Conservation (phyloP, 2,797 vertebrate genomes). For the Pygocentrus nattereri region DNA sequence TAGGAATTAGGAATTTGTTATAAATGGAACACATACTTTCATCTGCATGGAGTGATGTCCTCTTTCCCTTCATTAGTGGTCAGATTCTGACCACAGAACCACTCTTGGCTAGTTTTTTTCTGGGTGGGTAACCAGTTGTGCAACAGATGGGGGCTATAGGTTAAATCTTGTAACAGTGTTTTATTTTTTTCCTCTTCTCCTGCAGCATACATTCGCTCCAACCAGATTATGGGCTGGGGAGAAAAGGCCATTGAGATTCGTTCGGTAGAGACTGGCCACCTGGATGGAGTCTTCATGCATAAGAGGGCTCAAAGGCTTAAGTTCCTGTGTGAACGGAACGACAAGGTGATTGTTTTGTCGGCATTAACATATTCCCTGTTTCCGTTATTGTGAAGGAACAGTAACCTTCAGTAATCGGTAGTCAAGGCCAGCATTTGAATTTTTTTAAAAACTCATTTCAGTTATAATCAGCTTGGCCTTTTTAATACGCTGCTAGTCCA, state of each 20-base stretch:
- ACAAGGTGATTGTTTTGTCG: conserved; percentile 79
- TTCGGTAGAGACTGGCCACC: conserved; percentile 89
- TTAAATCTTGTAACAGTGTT: neutral
- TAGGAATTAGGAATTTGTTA: too few species aligned
- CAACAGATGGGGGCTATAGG: neutral
- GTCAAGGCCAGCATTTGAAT: too few species aligned
- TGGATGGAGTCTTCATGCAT: conserved; percentile 94
- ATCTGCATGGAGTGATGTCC: too few species aligned
- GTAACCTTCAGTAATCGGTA: too few species aligned
- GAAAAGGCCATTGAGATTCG: conserved; percentile 93
- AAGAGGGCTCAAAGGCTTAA: conserved; percentile 92
- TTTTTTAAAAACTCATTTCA: too few species aligned
- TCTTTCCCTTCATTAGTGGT: too few species aligned
- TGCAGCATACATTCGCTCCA: conserved; percentile 89
- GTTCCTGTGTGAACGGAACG: conserved; percentile 90
- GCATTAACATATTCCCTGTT: neutral
- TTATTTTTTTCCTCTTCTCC: conserved; percentile 8
- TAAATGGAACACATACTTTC: too few species aligned
- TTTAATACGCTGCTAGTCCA: too few species aligned
- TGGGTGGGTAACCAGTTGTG: too few species aligned
- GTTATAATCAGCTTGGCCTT: too few species aligned
- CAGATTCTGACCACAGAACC: too few species aligned
- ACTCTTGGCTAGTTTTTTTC: too few species aligned
- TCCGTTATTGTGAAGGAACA: neutral
- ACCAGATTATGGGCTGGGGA: conserved; percentile 95